Evolutionary conservation across 2,113 vertebrate genomes (phyloP).

Genomic region (Psittacula cyanocephala): DNA sequence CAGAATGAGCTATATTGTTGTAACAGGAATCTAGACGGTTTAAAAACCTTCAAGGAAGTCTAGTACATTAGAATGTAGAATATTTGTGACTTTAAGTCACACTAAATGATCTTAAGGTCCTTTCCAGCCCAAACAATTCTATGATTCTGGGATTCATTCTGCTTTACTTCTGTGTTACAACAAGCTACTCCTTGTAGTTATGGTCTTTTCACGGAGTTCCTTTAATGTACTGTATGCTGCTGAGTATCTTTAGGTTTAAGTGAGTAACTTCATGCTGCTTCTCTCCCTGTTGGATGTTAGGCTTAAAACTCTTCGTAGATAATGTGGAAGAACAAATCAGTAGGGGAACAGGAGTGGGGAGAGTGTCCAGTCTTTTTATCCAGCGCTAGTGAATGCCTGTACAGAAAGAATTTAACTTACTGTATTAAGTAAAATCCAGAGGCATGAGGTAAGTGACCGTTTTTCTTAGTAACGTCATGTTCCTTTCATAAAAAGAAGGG

Average conservation of each 20-base stretch:
- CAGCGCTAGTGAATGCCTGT: background rate
- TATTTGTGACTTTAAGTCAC: background rate
- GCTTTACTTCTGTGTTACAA: background rate
- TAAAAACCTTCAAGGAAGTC: background rate
- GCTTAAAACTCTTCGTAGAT: background rate
- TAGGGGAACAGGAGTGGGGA: background rate
- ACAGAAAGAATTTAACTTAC: background rate
- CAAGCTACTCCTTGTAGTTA: background rate
- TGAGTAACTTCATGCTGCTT: background rate
- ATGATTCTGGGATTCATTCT: background rate
- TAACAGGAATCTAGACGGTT: background rate
- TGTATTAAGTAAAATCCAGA: background rate
- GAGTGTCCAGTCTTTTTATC: background rate
- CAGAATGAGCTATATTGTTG: background rate
- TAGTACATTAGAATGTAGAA: background rate
- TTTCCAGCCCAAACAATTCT: background rate
- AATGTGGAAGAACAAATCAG: background rate
- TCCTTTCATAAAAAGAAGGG: background rate
- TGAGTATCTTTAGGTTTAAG: background rate
- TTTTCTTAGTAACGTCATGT: background rate
- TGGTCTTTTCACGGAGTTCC: background rate
- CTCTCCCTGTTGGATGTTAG: background rate
- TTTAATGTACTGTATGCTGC: background rate
- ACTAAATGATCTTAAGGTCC: background rate
- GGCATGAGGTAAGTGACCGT: background rate